Conservation (phyloP, 2,888 invertebrate species). For the Leucophenga maculata region DNA sequence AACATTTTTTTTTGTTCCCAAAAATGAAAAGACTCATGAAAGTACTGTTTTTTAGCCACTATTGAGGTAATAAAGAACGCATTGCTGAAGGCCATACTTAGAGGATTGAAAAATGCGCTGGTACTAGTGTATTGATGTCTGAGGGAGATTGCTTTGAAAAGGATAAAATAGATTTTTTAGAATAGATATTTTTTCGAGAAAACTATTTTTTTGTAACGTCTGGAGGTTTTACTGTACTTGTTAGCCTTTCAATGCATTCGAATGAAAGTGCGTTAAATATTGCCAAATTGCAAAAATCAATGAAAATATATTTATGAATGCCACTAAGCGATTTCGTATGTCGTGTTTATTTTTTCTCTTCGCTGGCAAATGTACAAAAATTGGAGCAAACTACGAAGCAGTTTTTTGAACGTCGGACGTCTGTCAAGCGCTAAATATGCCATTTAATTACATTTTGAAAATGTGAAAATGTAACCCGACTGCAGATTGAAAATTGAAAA, state of each 20-base stretch:
- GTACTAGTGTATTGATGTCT: no score
- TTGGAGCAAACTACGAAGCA: slow-evolving; percentile 27
- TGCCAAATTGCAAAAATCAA: slow-evolving; percentile 32
- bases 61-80: no score
- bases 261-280: slow-evolving; percentile 55
- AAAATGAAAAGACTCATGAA: no score
- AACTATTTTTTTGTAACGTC: no score
- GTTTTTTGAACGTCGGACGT: slow-evolving; percentile 21
- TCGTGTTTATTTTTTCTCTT: slow-evolving; percentile 40
- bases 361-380: slow-evolving; percentile 42
- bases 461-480: neutral
- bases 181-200: no score
- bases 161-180: no score
- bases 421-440: slow-evolving; percentile 45
- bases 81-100: no score
- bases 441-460: slow-evolving; percentile 49
- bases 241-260: neutral
- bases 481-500: no score
- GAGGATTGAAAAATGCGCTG: no score
- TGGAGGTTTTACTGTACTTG: neutral
- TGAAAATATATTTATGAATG: slow-evolving; percentile 52
- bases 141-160: no score
- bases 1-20: no score
- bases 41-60: no score
- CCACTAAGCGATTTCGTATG: slow-evolving; percentile 38